Conservation (phyloP, 2,888 invertebrate species). For the Netelia virgata region DNA sequence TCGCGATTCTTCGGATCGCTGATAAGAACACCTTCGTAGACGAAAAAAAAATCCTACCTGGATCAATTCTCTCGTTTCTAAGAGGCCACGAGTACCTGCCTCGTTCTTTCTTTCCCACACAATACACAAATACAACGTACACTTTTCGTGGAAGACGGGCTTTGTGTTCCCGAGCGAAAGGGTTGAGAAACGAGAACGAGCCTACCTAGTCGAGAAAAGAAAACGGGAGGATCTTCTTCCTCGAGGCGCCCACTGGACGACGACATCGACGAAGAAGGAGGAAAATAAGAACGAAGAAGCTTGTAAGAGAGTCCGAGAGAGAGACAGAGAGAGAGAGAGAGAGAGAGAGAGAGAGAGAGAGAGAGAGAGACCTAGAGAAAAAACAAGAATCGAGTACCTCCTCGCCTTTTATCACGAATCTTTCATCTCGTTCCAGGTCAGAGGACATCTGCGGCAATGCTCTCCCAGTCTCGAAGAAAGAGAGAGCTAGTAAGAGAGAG, state of each 20-base stretch:
- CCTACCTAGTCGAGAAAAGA: slow-evolving; percentile 31
- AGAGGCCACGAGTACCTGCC: neutral
- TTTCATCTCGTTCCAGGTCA: slow-evolving; percentile 78
- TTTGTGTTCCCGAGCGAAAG: slow-evolving; percentile 44
- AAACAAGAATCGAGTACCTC: slow-evolving; percentile 54
- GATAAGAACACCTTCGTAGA: neutral
- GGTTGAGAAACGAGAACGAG: slow-evolving; percentile 47
- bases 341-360: neutral
- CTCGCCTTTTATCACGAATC: slow-evolving; percentile 72
- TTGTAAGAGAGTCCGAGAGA: slow-evolving; percentile 23
- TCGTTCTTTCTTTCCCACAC: neutral
- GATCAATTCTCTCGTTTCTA: neutral
- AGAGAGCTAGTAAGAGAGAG: slow-evolving; percentile 24
- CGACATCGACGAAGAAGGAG: slow-evolving; percentile 33
- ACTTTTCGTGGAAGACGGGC: neutral
- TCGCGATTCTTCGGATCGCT: neutral
- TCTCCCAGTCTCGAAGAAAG: slow-evolving; percentile 44
- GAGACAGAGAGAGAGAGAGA: slow-evolving; percentile 20
- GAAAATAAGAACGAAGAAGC: slow-evolving; percentile 26
- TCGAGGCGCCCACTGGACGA: slow-evolving; percentile 29
- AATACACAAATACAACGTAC: neutral
- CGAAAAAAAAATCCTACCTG: neutral
- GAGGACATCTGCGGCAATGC: slow-evolving; percentile 73
- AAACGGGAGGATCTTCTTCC: slow-evolving; percentile 34
- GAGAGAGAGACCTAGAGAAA: slow-evolving; percentile 22